These are phyloP conservation scores for Xestia xanthographa DNA, from an alignment of 2,888 invertebrate species.

Conservation along the genomic window DNA sequence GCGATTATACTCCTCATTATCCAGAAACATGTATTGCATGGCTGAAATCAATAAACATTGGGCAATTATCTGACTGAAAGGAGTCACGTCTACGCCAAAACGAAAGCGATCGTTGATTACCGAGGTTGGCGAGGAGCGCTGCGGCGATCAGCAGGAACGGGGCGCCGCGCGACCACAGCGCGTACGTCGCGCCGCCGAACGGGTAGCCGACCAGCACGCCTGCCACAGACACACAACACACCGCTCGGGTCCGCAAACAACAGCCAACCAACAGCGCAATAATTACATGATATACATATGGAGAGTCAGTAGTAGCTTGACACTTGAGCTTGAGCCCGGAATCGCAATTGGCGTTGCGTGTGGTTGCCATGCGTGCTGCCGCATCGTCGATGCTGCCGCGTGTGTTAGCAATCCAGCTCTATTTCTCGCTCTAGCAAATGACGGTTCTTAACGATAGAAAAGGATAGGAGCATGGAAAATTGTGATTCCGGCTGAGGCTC, in stretches of 20 bases:
- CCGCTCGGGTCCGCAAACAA: too few species aligned
- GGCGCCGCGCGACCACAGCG: slow-evolving; percentile 79
- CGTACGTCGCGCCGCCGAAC: slow-evolving; percentile 82
- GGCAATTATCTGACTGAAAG: not conserved
- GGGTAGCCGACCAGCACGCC: slow-evolving; percentile 87
- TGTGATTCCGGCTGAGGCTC: not conserved
- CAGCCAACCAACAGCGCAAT: not conserved
- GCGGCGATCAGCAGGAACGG: slow-evolving; percentile 82
- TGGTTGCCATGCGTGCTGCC: not conserved
- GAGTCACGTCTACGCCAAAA: not conserved
- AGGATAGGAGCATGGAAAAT: not conserved
- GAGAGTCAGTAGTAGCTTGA: not conserved
- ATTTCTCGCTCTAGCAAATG: not conserved
- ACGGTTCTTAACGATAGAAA: not conserved
- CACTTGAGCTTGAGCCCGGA: not conserved
- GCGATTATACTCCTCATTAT: slow-evolving; percentile 76
- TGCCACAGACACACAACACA: slow-evolving; percentile 57
- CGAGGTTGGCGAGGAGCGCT: slow-evolving; percentile 76
- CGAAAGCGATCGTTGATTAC: slow-evolving; percentile 62
- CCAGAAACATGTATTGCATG: slow-evolving; percentile 78
- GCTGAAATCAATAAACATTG: slow-evolving; percentile 67
- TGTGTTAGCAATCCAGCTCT: not conserved
- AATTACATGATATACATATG: not conserved
- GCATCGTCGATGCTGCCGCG: not conserved
- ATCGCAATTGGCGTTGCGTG: not conserved